These are phyloP conservation scores for Cardiocondyla obscurior DNA, from an alignment of 1,140 invertebrate species.

Conservation along the genomic window DNA sequence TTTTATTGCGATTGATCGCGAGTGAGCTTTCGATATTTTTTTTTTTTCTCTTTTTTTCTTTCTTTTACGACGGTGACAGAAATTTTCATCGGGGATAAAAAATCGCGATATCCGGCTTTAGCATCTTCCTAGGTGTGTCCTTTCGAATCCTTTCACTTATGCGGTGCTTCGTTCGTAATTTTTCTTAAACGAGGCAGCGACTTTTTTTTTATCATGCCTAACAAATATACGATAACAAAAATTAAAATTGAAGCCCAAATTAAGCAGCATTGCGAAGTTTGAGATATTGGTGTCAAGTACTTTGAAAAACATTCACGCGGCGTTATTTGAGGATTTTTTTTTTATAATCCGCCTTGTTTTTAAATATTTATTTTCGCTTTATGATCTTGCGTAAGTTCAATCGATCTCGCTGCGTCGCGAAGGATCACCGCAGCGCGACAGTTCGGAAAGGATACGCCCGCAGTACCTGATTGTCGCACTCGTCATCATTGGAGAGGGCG, in stretches of 20 bases:
- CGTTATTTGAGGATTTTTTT: background rate
- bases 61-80: background rate
- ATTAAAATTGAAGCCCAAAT: background rate
- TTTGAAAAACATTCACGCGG: background rate
- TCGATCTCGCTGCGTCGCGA: background rate
- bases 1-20: conserved; percentile 23
- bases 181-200: background rate
- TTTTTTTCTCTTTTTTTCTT: background rate
- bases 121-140: conserved; percentile 29
- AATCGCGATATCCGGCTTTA: conserved; percentile 20
- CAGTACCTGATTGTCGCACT: conserved; percentile 84
- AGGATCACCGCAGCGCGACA: conserved; percentile 14
- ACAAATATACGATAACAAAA: background rate
- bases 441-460: conserved; percentile 40
- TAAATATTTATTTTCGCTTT: background rate
- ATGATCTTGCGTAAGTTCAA: background rate
- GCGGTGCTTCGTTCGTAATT: background rate
- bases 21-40: background rate
- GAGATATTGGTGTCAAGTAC: background rate
- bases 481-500: conserved; percentile 84
- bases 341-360: background rate
- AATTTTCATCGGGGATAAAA: conserved; percentile 11
- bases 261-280: background rate
- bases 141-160: conserved; percentile 15
- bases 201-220: background rate